Evolutionary conservation across 1,140 invertebrate species (phyloP).

Genomic region (Zophobas morio): DNA sequence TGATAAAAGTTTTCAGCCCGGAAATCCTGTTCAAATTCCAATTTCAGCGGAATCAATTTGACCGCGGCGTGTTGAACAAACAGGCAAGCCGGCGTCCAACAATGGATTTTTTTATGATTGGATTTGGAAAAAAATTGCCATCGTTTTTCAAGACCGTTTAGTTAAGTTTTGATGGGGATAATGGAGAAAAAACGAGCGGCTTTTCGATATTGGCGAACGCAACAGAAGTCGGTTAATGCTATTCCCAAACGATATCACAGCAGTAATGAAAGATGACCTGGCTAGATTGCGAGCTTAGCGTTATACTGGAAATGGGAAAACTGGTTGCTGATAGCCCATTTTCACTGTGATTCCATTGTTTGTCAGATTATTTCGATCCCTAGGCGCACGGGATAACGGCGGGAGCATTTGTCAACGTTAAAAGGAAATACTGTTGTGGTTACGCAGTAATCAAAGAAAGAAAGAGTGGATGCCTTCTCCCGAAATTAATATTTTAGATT

Average conservation of each 20-base stretch:
- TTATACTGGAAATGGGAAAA: constrained; percentile 47
- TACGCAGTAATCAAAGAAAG: constrained; percentile 9
- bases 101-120: neutral
- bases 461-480: too few relatives aligned
- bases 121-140: constrained; percentile 2
- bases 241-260: constrained; percentile 40
- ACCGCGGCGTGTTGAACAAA: constrained; percentile 11
- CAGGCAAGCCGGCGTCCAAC: constrained; percentile 1
- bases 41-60: constrained; percentile 32
- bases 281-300: constrained; percentile 45
- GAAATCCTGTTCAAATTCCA: constrained; percentile 19
- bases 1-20: constrained; percentile 30
- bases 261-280: constrained; percentile 49
- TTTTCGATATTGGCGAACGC: constrained; percentile 32
- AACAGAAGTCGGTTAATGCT: constrained; percentile 23
- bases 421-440: constrained; percentile 22
- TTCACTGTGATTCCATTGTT: constrained; percentile 49
- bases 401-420: constrained; percentile 47
- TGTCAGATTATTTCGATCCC: constrained; percentile 47
- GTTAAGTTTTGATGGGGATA: constrained; percentile 8
- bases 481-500: neutral
- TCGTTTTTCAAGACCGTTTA: neutral
- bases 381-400: constrained; percentile 21
- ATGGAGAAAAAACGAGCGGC: constrained; percentile 23
- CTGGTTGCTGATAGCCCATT: constrained; percentile 46